A percentile compares a stretch with the other conserved stretches of the same genome.
Evolutionary conservation across 2,113 vertebrate genomes (phyloP).

Genomic region (Dicrurus megarhynchus): DNA sequence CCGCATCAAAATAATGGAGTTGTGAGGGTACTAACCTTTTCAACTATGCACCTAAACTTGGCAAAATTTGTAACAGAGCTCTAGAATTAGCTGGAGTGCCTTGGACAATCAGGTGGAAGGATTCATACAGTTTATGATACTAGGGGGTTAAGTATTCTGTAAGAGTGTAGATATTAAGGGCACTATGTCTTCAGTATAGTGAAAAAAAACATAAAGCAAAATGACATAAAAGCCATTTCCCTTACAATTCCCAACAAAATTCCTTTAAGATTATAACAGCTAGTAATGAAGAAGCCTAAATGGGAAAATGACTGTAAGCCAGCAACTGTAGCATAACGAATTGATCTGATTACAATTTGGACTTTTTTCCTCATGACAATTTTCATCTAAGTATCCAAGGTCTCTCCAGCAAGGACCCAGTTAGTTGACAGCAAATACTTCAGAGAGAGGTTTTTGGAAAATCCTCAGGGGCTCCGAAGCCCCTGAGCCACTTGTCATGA

Average conservation of each 20-base stretch:
- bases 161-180: background rate
- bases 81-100: background rate
- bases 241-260: background rate
- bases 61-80: background rate
- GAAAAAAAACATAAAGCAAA: background rate
- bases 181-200: background rate
- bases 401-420: background rate
- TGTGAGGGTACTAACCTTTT: background rate
- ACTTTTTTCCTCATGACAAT: background rate
- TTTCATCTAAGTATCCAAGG: background rate
- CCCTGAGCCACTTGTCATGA: background rate
- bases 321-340: conserved; percentile 14
- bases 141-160: background rate
- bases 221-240: background rate
- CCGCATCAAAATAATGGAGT: background rate
- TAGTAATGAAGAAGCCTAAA: background rate
- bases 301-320: background rate
- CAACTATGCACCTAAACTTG: background rate
- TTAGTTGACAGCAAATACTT: background rate
- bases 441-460: background rate
- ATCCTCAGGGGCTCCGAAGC: background rate
- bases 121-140: background rate
- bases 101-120: background rate
- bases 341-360: background rate
- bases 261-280: background rate